A percentile compares a stretch with the other conserved stretches of the same genome.
Evolutionary conservation across 2,888 invertebrate genomes (phyloP).

Genomic region (Sturmia bella): DNA sequence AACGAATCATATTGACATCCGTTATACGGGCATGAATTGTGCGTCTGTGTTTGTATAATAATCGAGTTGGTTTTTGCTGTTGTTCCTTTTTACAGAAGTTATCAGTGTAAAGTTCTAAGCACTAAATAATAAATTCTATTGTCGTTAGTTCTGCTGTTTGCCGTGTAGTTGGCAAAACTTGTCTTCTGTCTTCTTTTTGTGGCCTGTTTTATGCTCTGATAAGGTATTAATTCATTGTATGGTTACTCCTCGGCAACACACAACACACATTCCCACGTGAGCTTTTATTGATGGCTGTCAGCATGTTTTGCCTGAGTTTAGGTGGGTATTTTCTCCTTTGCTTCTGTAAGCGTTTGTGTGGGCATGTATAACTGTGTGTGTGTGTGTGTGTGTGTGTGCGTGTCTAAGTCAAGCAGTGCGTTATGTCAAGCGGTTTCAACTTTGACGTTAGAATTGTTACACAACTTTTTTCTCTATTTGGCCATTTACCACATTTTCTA

Average conservation of each 20-base stretch:
- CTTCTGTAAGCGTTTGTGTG: background rate
- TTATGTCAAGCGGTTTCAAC: conserved; percentile 47
- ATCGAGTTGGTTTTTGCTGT: background rate
- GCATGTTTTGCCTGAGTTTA: background rate
- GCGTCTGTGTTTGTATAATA: background rate
- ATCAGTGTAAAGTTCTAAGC: conserved; percentile 24
- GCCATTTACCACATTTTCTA: background rate
- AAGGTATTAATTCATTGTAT: conserved; percentile 52
- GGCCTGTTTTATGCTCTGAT: conserved; percentile 7
- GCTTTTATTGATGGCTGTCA: background rate
- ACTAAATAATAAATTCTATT: conserved; percentile 39
- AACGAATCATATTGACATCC: conserved; percentile 78
- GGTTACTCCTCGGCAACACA: conserved; percentile 24
- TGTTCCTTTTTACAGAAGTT: conserved; percentile 17
- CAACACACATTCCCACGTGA: background rate
- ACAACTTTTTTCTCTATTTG: background rate
- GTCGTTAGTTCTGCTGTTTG: conserved; percentile 33
- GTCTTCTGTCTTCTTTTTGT: conserved; percentile 10
- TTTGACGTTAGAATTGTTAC: conserved; percentile 31
- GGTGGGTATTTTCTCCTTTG: background rate
- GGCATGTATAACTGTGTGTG: too few relatives aligned
- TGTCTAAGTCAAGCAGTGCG: conserved; percentile 27
- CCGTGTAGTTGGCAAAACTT: conserved; percentile 34
- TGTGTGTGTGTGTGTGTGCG: background rate
- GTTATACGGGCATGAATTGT: conserved; percentile 26